Base-by-base conservation (phyloP, 2,888 invertebrate genomes). In the Tortrix viridana region DNA sequence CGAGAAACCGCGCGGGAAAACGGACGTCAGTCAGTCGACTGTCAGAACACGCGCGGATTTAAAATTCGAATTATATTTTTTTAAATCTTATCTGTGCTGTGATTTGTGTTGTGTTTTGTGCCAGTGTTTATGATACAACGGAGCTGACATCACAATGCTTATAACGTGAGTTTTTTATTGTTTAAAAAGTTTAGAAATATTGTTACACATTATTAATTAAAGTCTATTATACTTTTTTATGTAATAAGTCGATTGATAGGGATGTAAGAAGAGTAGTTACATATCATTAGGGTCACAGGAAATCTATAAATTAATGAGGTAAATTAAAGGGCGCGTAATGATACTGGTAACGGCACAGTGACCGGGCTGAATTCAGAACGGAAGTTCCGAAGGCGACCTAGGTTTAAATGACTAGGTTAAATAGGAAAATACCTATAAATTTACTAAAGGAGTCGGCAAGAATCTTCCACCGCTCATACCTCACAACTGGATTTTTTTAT, bases 71-170 rank as follows among this genome's bases (percentile, higher is more conserved):
- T 88, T 80, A 74, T 50, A 23, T 56, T 48, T 46, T 57, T 47
- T 26, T 46, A 32, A 16, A 41, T 57, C 38, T 38, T 61, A 44
- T 55, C 20, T 18, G 52, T 58, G 52, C 48, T 56, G 60, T 54
- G 59, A 37, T 79, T 81, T 78, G 80, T 79, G 74, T 77, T 82
- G 86, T 84, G 86, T 78, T 76, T 76, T 85, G 85, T 81, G 79
- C 72, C 71, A 79, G 85, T 82, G 83, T 78, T 86, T 88, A 85
- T 88, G 84, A 77, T 71, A 82, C 77, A 78, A 80, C 84, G 85
- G 85, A 86, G 82, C 81, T 84, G 81, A 82, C 71, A 50, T 55
- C 70, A 81, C 85, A 76, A 91, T 91, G 91, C 88, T 90, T 80
- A 89, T 90, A 89, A 88, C 89, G 91, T 91, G 76, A 89, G 90